Evolutionary conservation across 2,888 invertebrate species (phyloP).

Genomic region (Drosophila phalerata): DNA sequence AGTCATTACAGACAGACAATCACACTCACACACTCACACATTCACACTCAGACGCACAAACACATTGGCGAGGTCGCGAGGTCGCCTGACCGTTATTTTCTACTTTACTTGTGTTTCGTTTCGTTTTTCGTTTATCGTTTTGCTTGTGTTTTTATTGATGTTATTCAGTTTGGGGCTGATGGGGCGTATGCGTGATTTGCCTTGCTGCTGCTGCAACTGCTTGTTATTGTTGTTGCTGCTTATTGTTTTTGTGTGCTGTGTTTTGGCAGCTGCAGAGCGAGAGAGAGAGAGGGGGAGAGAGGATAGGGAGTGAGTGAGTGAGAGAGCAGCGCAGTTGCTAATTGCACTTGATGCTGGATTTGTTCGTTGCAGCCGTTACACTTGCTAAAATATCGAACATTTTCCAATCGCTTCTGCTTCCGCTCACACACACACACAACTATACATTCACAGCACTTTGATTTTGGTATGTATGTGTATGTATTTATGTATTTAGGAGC

Average conservation of each 20-base stretch:
- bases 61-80: conserved; percentile 41
- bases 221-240: conserved; percentile 25
- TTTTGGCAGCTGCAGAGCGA: conserved; percentile 47
- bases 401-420: conserved; percentile 55
- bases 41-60: conserved; percentile 9
- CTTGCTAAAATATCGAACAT: conserved; percentile 54
- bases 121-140: no score
- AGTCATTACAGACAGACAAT: conserved; percentile 65
- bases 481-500: conserved; percentile 65
- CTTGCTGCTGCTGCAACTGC: conserved; percentile 16
- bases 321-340: conserved; percentile 18
- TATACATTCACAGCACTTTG: conserved; percentile 30
- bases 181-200: conserved; percentile 72
- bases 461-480: conserved; percentile 32
- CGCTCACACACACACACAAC: conserved; percentile 46
- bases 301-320: no score
- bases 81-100: conserved; percentile 57
- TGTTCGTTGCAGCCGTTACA: conserved; percentile 15
- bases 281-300: no score
- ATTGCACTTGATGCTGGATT: conserved; percentile 36
- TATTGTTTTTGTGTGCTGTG: conserved; percentile 14
- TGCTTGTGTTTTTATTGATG: conserved; percentile 22
- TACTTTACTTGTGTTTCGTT: conserved; percentile 20
- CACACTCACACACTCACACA: conserved; percentile 23
- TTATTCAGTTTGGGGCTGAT: conserved; percentile 35